Evolutionary conservation across 2,797 vertebrate species (phyloP).

Genomic region (Helostoma temminkii): DNA sequence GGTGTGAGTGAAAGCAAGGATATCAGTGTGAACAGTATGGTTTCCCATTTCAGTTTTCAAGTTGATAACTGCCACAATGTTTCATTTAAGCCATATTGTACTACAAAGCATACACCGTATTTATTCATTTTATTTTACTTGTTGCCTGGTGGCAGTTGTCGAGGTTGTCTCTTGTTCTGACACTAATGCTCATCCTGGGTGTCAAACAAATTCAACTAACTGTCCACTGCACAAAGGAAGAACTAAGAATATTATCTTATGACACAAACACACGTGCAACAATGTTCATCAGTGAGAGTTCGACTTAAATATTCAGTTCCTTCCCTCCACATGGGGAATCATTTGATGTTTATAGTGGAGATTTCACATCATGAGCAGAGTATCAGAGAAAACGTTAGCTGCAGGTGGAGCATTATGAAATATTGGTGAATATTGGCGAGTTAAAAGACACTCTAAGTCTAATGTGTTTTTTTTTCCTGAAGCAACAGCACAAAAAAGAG

Average conservation of each 20-base stretch:
- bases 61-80: slow-evolving; percentile 47
- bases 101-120: slow-evolving; percentile 39
- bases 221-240: slow-evolving; percentile 70
- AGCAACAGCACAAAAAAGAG: slow-evolving; percentile 34
- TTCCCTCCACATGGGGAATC: slow-evolving; percentile 34
- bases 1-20: slow-evolving; percentile 64
- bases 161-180: slow-evolving; percentile 70
- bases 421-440: slow-evolving; percentile 44
- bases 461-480: slow-evolving; percentile 16
- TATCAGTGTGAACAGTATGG: slow-evolving; percentile 52
- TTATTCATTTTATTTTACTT: slow-evolving; percentile 26
- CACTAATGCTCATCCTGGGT: slow-evolving; percentile 77
- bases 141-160: slow-evolving; percentile 57
- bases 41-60: slow-evolving; percentile 50
- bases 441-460: slow-evolving; percentile 28
- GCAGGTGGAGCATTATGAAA: slow-evolving; percentile 38
- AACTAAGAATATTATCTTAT: slow-evolving; percentile 76
- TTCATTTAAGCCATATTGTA: slow-evolving; percentile 42
- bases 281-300: slow-evolving; percentile 62
- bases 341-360: slow-evolving; percentile 48
- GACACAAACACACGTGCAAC: slow-evolving; percentile 65
- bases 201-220: slow-evolving; percentile 74
- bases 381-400: slow-evolving; percentile 45
- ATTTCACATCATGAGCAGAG: slow-evolving; percentile 54
- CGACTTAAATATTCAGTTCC: slow-evolving; percentile 66